These are phyloP conservation scores for Diachasma alloeum DNA, from an alignment of 1,140 invertebrate species.

Conservation along the genomic window DNA sequence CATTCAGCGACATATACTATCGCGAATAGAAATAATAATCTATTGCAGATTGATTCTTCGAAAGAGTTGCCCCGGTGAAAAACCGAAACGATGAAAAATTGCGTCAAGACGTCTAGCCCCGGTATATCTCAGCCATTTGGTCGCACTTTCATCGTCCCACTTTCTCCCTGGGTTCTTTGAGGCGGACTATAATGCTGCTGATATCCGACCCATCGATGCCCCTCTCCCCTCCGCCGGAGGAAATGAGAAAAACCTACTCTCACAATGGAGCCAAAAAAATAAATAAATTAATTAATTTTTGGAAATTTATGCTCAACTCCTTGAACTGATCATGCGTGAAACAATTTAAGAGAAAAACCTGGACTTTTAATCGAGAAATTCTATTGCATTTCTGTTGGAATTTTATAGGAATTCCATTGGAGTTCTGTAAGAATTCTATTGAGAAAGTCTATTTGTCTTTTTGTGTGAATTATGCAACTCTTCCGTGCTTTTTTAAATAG, in stretches of 20 bases:
- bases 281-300: neutral
- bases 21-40: too few species aligned
- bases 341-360: too few species aligned
- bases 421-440: too few species aligned
- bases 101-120: neutral
- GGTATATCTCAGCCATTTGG: constrained; percentile 42
- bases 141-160: constrained; percentile 65
- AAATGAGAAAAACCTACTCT: neutral
- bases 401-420: too few species aligned
- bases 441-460: too few species aligned
- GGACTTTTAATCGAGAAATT: too few species aligned
- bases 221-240: neutral
- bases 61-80: neutral
- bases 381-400: too few species aligned
- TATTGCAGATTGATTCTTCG: too few species aligned
- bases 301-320: neutral
- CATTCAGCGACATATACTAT: too few species aligned
- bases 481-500: too few species aligned
- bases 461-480: too few species aligned
- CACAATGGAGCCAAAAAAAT: neutral
- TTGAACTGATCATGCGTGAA: too few species aligned
- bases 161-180: constrained; percentile 48
- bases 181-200: neutral
- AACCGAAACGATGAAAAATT: neutral
- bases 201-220: neutral